Base-by-base conservation (phyloP, 2,113 vertebrate genomes). In the Hassar affinis region DNA sequence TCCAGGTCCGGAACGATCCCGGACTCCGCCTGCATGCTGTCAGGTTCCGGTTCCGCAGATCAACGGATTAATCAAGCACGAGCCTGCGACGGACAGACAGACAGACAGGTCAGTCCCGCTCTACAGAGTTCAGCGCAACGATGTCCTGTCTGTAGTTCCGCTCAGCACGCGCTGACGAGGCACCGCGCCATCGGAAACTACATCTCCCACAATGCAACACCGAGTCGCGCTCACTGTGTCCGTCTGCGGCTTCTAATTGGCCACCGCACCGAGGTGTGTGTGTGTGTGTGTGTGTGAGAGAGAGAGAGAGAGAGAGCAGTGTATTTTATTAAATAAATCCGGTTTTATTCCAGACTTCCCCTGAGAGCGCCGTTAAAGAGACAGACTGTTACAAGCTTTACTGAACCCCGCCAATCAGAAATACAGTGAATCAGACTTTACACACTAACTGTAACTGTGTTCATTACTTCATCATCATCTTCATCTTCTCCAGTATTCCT, bases 1-100 rank as follows among this genome's bases (percentile, higher is more conserved):
- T 61, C 76, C 76, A 78, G 76, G 35, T 78, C 76, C 56, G 54
- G 76, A 45, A 78, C 76, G 25, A 78, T 78, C 56, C 76, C 76
- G 22, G 76, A 78, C 54, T 78, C 76, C 75, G 30, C 51, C 35
- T 78, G 76, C 76, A 78, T 78, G 22, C 54, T 78, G 76, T 17
- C 76, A 11, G 35, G 72, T 52, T 72, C 69, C 35, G 68, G 35
- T 45, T 71, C 33, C 68, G 22, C 68, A n/a, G 68, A 71, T 1
- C 38, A 42, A 38, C 68, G 68, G 47, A 76, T 76, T 33, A 33
- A 76, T 52, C 38, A 72, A 10, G 38, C 22, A n/a, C 38, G 42
- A 72, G 68, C 47, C 72, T 76, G 72, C 1, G 52, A 51, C 51
- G 18, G 30, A 56, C 17, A 20, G 20, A 38, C 75, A 38, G 27